Evolutionary conservation across 1,140 invertebrate species (phyloP).

Genomic region (Psilanteris sp.): DNA sequence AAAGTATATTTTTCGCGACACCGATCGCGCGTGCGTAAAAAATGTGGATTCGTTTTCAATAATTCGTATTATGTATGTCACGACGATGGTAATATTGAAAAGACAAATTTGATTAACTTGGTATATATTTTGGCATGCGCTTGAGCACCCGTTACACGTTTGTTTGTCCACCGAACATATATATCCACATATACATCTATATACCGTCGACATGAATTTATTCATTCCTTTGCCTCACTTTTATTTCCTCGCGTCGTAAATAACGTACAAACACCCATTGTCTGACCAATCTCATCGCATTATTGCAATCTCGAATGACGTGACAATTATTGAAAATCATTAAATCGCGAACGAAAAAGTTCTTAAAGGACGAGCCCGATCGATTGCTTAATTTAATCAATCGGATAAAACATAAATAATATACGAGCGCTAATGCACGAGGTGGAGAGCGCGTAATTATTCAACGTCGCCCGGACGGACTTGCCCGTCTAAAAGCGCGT

Average conservation of each 20-base stretch:
- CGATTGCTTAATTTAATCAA: slow-evolving; percentile 39
- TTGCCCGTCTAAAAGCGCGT: too few relatives aligned
- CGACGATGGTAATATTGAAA: too few relatives aligned
- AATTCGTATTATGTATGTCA: too few relatives aligned
- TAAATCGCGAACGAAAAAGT: slow-evolving; percentile 25
- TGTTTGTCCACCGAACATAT: too few relatives aligned
- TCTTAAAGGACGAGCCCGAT: slow-evolving; percentile 18
- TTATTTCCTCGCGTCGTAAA: slow-evolving; percentile 4
- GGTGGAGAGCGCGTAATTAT: slow-evolving; percentile 24
- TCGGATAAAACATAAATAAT: slow-evolving; percentile 39
- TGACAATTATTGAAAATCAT: slow-evolving; percentile 55
- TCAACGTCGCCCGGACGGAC: too few relatives aligned
- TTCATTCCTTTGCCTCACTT: background rate
- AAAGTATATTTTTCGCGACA: too few relatives aligned
- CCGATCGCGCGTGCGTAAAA: too few relatives aligned
- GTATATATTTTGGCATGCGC: too few relatives aligned
- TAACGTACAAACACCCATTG: slow-evolving; percentile 14
- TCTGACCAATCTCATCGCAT: slow-evolving; percentile 39
- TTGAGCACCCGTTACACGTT: too few relatives aligned
- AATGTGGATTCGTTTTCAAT: too few relatives aligned
- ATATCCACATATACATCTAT: too few relatives aligned
- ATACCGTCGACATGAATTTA: background rate
- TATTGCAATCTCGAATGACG: slow-evolving; percentile 34
- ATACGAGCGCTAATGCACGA: slow-evolving; percentile 15
- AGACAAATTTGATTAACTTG: too few relatives aligned